Evolutionary conservation across 2,113 vertebrate genomes (phyloP).

Genomic region (Amphiprion ocellaris): DNA sequence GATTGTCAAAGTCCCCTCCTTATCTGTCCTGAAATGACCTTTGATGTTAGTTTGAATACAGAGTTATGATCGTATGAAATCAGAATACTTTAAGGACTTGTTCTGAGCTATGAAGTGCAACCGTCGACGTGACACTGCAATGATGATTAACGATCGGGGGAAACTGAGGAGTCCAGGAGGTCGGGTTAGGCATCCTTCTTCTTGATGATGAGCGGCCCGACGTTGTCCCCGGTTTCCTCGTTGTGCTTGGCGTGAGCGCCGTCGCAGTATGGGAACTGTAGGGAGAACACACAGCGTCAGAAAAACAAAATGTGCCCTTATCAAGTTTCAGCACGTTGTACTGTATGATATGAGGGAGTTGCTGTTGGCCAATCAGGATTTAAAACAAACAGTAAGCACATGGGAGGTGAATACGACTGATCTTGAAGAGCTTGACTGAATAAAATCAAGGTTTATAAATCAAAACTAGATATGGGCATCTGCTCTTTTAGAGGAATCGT

Average conservation of each 20-base stretch:
- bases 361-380: not conserved
- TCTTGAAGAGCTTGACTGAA: no score
- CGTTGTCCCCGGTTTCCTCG: slow-evolving; percentile 86
- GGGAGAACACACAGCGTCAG: not conserved
- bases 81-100: not conserved
- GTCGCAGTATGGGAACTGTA: slow-evolving; percentile 86
- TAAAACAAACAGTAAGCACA: no score
- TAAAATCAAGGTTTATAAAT: no score
- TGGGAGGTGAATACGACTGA: no score
- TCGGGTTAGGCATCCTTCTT: slow-evolving; percentile 81
- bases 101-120: not conserved
- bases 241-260: slow-evolving; percentile 87
- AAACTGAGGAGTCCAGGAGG: not conserved
- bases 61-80: not conserved
- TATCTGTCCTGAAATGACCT: slow-evolving; percentile 31
- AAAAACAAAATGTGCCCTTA: not conserved
- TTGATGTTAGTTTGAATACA: slow-evolving; percentile 1
- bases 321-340: not conserved
- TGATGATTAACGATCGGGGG: not conserved
- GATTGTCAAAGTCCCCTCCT: slow-evolving; percentile 30
- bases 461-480: no score
- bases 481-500: no score
- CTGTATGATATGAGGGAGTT: not conserved
- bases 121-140: slow-evolving; percentile 1
- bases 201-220: slow-evolving; percentile 87